Evolutionary conservation across 2,888 invertebrate species (phyloP), one percentile per base, ranked within the genome.

Genomic region (Idaea straminata): DNA sequence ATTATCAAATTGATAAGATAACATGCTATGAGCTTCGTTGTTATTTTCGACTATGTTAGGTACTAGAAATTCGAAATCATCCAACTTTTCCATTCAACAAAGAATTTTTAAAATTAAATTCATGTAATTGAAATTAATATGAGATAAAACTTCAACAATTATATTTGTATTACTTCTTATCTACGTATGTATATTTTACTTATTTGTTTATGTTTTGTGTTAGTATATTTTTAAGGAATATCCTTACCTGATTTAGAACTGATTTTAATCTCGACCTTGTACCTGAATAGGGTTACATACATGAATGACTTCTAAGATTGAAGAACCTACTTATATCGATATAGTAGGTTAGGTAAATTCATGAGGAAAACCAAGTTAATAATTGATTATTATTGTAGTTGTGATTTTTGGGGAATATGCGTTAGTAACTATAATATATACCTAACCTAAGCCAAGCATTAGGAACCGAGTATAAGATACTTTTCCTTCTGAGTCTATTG

Each of bases 1-100:
- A 47, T 47, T 13, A 47, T 65, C 34, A 16, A 16, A 5, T 35
- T 70, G 81, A 83, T 83, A 76, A 82, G 80, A 79, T 82, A 82
- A 60, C 63, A 57, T 65, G 58, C 66, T 63, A 35, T 61, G 66
- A 63, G 66, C 67, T 66, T 68, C 76, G 72, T 73, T 78, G 74
- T 77, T 76, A 77, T 78, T 79, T 78, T 76, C 67, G 69, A 69
- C 63, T 69, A 70, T 65, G 71, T 47, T 47, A n/a, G n/a, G n/a
- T n/a, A 13, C 13, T 10, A 47, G 47, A 13, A 13, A 36, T 47
- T 47, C 10, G 47, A 47, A 47, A 5, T 3, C 47, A 13, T 47
- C 13, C 47, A 47, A 47, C 47, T 47, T 13, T 47, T 10, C 7
- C 47, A 47, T 7, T 47, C 13, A 7, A 47, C 4, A 47, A 47